Base-by-base conservation (phyloP, 2,797 vertebrate species). In the Notolabrus celidotus region DNA sequence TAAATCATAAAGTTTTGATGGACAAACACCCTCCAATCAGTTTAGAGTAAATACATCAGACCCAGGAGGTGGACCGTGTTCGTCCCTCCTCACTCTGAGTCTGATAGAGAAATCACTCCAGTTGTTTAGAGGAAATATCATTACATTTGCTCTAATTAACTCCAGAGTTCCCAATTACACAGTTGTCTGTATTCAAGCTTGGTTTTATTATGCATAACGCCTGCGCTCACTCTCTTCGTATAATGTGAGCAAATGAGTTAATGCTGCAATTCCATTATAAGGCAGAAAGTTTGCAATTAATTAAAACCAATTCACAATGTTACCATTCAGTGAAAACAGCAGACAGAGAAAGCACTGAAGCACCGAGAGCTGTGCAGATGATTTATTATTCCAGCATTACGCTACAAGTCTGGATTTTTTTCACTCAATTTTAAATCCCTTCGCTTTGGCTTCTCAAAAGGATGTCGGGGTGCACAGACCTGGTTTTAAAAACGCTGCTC, bases 241-340 rank as follows among this genome's bases (percentile, higher is more conserved):
- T 49, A 51, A 16, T 59, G 31, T 19, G 17, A 52, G 41, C 19
- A 41, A 42, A 53, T 20, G 4, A 45, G 49, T 16, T 20, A 29
- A 56, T 56, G 38, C 22, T 46, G 10, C 20, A 57, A 49, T 16
- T 25, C 16, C 19, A 11, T 61, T 45, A 56, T 14, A 19, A 61
- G 36, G 38, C 39, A 22, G 25, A 23, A 39, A 7, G 16, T 36
- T 60, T 57, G 61, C 17, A 53, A 7, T 25, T 33, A 52, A 75
- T 71, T 67, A n/a, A 63, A 71, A 71, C 34, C 33, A 27, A 27
- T 39, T 22, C 54, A 56, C 16, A 27, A 55, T 29, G 36, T 49
- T 56, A 61, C n/a, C 50, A 33, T 54, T 66, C 27, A 61, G 8
- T 36, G 42, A 55, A 53, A 62, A 67, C 57, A 74, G 42, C 27